A percentile compares a stretch with the other conserved stretches of the same genome.
Evolutionary conservation across 2,797 vertebrate species (phyloP).

Genomic region (Phataginus tricuspis): DNA sequence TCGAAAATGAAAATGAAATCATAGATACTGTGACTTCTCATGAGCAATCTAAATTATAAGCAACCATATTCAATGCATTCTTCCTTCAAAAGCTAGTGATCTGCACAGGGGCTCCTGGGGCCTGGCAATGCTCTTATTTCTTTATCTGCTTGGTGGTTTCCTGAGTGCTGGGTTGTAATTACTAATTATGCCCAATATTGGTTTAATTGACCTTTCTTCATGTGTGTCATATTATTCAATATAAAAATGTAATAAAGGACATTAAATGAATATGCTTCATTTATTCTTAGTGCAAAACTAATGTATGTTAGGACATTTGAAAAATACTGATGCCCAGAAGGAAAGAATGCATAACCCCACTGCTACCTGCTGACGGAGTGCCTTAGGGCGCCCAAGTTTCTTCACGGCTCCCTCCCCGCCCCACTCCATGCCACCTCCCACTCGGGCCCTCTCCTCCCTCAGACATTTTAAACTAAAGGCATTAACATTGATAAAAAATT

Average conservation of each 20-base stretch:
- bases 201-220: neutral
- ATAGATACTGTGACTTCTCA: neutral
- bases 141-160: neutral
- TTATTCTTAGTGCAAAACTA: neutral
- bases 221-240: neutral
- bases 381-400: neutral
- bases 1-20: neutral
- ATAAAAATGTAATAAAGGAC: neutral
- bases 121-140: neutral
- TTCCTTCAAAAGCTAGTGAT: neutral
- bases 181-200: neutral
- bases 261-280: neutral
- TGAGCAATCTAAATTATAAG: neutral
- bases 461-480: neutral
- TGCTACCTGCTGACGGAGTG: neutral
- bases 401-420: no score
- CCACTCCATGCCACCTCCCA: no score
- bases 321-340: neutral
- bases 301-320: neutral
- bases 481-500: neutral
- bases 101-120: neutral
- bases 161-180: neutral
- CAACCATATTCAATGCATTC: neutral
- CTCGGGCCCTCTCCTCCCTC: accelerated
- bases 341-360: neutral